Evolutionary conservation across 2,113 vertebrate species (phyloP).

Genomic region (Oriolus oriolus): DNA sequence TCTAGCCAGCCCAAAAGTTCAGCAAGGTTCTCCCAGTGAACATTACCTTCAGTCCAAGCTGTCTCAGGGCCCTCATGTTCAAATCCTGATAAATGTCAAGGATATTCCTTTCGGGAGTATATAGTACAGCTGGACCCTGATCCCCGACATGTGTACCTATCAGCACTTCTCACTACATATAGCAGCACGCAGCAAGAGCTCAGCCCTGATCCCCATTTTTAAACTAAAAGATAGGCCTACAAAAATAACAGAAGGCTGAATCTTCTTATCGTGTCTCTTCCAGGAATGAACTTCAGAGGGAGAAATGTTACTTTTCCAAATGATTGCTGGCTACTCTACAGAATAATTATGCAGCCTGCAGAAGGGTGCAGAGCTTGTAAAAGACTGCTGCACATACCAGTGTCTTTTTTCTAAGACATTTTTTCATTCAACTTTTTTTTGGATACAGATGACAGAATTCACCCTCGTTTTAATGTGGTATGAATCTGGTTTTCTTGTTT

Average conservation of each 20-base stretch:
- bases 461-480: background rate
- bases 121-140: background rate
- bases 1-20: background rate
- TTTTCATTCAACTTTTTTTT: background rate
- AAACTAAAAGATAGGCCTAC: background rate
- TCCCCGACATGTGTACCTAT: fast-evolving
- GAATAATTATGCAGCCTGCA: background rate
- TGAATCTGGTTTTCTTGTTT: background rate
- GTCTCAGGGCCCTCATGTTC: background rate
- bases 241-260: background rate
- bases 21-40: background rate
- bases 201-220: background rate
- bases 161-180: background rate
- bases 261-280: background rate
- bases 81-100: background rate
- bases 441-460: background rate
- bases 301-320: background rate
- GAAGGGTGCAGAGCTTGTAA: background rate
- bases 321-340: background rate
- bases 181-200: background rate
- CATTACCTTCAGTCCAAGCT: background rate
- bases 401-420: background rate
- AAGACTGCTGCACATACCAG: background rate
- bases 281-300: background rate
- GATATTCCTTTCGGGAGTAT: background rate